phyloP scores from a whole-genome alignment of 2,797 vertebrate genomes.

The Pagetopsis macropterus region DNA sequence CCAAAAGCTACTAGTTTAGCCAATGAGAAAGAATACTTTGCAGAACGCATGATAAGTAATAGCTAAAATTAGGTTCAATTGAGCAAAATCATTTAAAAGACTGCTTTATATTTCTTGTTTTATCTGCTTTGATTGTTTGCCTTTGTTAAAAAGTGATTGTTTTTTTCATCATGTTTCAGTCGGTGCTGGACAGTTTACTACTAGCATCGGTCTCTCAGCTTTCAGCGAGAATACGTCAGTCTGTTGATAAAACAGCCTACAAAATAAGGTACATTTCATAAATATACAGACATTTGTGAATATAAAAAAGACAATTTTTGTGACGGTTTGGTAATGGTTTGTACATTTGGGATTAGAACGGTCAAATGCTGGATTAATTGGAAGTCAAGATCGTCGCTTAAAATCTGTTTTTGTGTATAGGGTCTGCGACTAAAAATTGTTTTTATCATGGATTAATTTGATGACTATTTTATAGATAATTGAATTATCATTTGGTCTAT shows the following conservation, averaged over 20 bases:
- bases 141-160: not conserved
- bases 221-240: conserved; percentile 92
- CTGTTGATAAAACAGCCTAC: conserved; percentile 93
- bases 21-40: not conserved
- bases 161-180: conserved; percentile 73
- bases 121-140: not conserved
- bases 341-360: too few species aligned
- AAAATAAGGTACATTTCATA: conserved; percentile 90
- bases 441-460: too few species aligned
- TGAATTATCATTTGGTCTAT: too few species aligned
- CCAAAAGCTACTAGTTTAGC: not conserved
- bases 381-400: too few species aligned
- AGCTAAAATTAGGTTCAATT: not conserved
- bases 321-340: too few species aligned
- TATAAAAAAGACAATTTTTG: too few species aligned
- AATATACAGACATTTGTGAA: too few species aligned
- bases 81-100: not conserved
- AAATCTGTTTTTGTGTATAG: too few species aligned
- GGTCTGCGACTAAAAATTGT: too few species aligned
- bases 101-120: not conserved
- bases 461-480: too few species aligned
- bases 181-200: conserved; percentile 91
- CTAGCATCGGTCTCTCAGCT: conserved; percentile 94
- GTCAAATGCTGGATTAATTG: too few species aligned
- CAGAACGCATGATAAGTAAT: too few species aligned